Percentiles rank a stretch among this genome's conserved stretches.
Conservation (phyloP, 1,140 invertebrate genomes). For the Acromyrmex heyeri region DNA sequence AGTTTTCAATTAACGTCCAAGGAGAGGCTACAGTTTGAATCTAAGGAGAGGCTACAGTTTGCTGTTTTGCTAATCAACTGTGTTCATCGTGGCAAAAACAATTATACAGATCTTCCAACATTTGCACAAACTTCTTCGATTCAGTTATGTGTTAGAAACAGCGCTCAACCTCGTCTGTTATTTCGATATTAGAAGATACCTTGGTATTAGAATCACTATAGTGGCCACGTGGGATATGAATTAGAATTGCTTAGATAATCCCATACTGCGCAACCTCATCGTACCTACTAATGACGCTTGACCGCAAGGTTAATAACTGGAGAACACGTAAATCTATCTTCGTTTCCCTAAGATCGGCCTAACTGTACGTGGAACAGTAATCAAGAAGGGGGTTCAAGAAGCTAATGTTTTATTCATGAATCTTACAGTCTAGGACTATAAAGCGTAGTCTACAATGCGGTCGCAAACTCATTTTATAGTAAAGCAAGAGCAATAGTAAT, state of each 20-base stretch:
- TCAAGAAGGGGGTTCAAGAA: conserved; percentile 14
- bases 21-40: not conserved
- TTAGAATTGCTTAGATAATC: conserved; percentile 44
- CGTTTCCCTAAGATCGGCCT: conserved; percentile 52
- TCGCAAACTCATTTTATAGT: no score
- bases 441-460: no score
- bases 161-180: not conserved
- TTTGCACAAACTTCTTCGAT: not conserved
- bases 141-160: not conserved
- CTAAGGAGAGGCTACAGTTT: not conserved
- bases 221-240: conserved; percentile 22
- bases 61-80: not conserved
- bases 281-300: conserved; percentile 47
- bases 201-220: conserved; percentile 31
- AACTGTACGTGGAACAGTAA: conserved; percentile 56
- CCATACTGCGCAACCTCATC: conserved; percentile 33
- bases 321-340: conserved; percentile 61
- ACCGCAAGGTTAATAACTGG: conserved; percentile 64
- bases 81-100: not conserved
- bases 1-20: not conserved
- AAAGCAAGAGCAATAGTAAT: no score
- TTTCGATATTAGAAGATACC: conserved; percentile 10
- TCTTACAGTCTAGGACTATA: not conserved
- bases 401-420: conserved; percentile 16
- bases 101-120: conserved; percentile 10